These are phyloP conservation scores for Chiloscyllium punctatum DNA, from an alignment of 2,797 vertebrate genomes.

Conservation along the genomic window DNA sequence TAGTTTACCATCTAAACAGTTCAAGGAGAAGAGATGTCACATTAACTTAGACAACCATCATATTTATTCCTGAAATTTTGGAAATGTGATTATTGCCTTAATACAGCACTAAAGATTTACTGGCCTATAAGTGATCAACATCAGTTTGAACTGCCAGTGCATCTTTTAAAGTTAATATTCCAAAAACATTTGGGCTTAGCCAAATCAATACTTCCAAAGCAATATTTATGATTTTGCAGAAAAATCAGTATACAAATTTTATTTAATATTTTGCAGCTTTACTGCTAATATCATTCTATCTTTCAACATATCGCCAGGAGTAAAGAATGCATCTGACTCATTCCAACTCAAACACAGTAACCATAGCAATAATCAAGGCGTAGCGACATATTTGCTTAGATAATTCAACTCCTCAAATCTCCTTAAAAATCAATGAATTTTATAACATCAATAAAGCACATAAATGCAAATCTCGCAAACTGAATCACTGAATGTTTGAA, in stretches of 20 bases:
- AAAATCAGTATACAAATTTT: not conserved
- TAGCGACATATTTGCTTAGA: not conserved
- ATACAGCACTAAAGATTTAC: not conserved
- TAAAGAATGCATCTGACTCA: constrained; percentile 22
- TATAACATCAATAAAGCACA: not conserved
- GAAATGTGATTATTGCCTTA: not conserved
- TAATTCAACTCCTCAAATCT: constrained; percentile 22
- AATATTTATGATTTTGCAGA: not conserved
- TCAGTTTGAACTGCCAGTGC: not conserved
- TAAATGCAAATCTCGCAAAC: not conserved
- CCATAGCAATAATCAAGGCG: not conserved
- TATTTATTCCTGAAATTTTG: not conserved
- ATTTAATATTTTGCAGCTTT: not conserved
- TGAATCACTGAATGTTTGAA: not conserved
- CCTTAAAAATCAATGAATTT: not conserved
- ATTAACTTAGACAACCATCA: not conserved
- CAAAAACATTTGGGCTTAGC: not conserved
- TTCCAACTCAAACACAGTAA: not conserved
- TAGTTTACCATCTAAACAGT: not conserved
- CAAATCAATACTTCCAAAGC: not conserved
- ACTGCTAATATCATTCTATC: not conserved
- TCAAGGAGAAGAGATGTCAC: not conserved
- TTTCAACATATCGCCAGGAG: not conserved
- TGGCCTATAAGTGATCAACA: not conserved
- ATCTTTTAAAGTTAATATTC: not conserved